Conservation (phyloP, 2,888 invertebrate species). For the Panzeria rudis region DNA sequence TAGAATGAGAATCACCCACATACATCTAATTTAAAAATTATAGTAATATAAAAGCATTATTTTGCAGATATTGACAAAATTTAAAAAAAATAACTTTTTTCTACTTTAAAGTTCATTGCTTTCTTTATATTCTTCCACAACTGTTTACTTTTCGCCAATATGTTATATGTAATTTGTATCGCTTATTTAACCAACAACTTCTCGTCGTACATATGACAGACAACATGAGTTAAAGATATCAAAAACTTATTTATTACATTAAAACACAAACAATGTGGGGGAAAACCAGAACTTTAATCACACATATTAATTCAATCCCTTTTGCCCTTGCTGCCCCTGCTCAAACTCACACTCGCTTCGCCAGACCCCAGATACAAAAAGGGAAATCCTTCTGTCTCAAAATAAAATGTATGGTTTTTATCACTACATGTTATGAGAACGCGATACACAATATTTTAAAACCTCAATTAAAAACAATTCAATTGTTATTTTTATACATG, state of each 20-base stretch:
- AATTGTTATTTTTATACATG: conserved; percentile 55
- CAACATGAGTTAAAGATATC: conserved; percentile 1
- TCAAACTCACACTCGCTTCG: background rate
- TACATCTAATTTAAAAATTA: no score
- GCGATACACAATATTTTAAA: conserved; percentile 38
- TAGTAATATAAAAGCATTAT: no score
- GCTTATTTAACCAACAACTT: background rate
- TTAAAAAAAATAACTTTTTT: no score
- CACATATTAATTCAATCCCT: conserved; percentile 30
- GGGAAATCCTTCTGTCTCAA: conserved; percentile 42
- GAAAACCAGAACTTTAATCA: conserved; percentile 35
- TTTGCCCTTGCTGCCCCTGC: background rate
- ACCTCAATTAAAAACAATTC: conserved; percentile 59
- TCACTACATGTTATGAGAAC: conserved; percentile 41
- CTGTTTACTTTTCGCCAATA: background rate
- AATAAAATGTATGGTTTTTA: conserved; percentile 35
- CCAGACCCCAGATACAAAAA: background rate
- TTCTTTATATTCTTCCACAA: background rate
- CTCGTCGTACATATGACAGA: background rate
- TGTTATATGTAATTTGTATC: conserved; percentile 6
- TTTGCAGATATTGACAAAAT: no score
- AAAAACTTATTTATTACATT: conserved; percentile 19
- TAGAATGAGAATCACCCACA: no score
- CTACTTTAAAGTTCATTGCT: background rate
- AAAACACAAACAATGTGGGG: background rate